A percentile compares a stretch with the other conserved stretches of the same genome.
These are phyloP conservation scores for Rhodophaea formosa DNA, from an alignment of 2,888 invertebrate genomes.

Conservation along the genomic window DNA sequence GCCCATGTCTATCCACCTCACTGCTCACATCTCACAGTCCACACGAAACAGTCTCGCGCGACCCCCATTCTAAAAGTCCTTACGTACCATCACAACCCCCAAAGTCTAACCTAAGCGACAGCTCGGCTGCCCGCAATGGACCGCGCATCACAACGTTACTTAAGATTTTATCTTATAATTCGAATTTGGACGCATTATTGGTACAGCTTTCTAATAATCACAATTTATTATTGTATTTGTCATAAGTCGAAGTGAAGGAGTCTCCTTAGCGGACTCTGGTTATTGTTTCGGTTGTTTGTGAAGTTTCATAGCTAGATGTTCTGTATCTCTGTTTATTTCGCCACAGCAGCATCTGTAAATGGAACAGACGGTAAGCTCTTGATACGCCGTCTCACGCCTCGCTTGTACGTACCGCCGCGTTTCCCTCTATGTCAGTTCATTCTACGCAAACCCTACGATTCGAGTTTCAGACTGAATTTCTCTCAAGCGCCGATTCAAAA, in stretches of 20 bases:
- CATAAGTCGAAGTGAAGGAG: slow-evolving; percentile 49
- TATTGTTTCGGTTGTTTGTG: slow-evolving; percentile 34
- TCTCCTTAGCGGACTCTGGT: slow-evolving; percentile 25
- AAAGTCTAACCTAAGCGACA: slow-evolving; percentile 29
- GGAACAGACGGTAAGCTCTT: not conserved
- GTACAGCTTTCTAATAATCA: slow-evolving; percentile 63
- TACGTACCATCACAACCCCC: slow-evolving; percentile 38
- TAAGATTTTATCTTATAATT: slow-evolving; percentile 49
- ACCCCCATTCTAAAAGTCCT: not conserved
- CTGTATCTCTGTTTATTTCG: slow-evolving; percentile 8
- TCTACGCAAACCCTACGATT: not conserved
- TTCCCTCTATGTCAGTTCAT: not conserved
- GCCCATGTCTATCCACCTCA: slow-evolving; percentile 40
- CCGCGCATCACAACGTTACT: slow-evolving; percentile 34
- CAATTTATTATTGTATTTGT: slow-evolving; percentile 75
- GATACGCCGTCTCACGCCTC: not conserved
- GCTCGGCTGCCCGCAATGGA: slow-evolving; percentile 18
- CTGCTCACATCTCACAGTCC: slow-evolving; percentile 29
- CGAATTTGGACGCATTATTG: slow-evolving; percentile 74
- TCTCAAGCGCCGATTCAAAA: not conserved
- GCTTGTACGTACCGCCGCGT: slow-evolving; percentile 6
- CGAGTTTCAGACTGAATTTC: not conserved
- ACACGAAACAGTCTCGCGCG: slow-evolving; percentile 22
- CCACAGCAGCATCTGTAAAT: slow-evolving; percentile 18
- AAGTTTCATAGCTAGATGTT: slow-evolving; percentile 19